Percentiles rank a stretch among this genome's conserved stretches.
Evolutionary conservation across 2,888 invertebrate species (phyloP).

Genomic region (Hemithea aestivaria): DNA sequence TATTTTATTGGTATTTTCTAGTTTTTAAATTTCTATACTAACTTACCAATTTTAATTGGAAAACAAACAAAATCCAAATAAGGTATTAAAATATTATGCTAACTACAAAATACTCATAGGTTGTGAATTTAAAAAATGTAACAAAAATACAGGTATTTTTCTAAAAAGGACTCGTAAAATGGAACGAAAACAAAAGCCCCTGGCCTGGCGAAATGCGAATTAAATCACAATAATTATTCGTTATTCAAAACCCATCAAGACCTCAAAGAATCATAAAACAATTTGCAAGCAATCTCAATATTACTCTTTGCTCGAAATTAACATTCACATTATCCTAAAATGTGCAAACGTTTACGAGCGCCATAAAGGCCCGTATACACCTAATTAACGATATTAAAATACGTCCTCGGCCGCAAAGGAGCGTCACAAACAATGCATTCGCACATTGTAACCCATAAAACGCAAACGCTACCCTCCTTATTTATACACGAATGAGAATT

Average conservation of each 20-base stretch:
- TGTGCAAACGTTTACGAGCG: slow-evolving; percentile 38
- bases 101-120: too few relatives aligned
- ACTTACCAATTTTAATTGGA: too few relatives aligned
- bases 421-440: slow-evolving; percentile 69
- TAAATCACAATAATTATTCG: slow-evolving; percentile 1
- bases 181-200: too few relatives aligned
- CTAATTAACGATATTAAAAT: slow-evolving; percentile 79
- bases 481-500: slow-evolving; percentile 76
- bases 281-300: slow-evolving; percentile 30
- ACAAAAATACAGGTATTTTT: too few relatives aligned
- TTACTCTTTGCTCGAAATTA: slow-evolving; percentile 33
- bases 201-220: too few relatives aligned
- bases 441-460: slow-evolving; percentile 76
- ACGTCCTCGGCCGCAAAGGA: slow-evolving; percentile 68
- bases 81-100: too few relatives aligned
- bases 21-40: too few relatives aligned
- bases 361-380: slow-evolving; percentile 61
- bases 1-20: too few relatives aligned
- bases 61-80: too few relatives aligned
- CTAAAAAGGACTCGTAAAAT: too few relatives aligned
- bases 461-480: slow-evolving; percentile 77
- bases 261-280: slow-evolving; percentile 18
- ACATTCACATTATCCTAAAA: slow-evolving; percentile 42
- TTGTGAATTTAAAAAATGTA: too few relatives aligned
- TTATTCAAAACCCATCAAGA: slow-evolving; percentile 6